Evolutionary conservation across 1,140 invertebrate species (phyloP).

Genomic region (Drosophila repletoides): DNA sequence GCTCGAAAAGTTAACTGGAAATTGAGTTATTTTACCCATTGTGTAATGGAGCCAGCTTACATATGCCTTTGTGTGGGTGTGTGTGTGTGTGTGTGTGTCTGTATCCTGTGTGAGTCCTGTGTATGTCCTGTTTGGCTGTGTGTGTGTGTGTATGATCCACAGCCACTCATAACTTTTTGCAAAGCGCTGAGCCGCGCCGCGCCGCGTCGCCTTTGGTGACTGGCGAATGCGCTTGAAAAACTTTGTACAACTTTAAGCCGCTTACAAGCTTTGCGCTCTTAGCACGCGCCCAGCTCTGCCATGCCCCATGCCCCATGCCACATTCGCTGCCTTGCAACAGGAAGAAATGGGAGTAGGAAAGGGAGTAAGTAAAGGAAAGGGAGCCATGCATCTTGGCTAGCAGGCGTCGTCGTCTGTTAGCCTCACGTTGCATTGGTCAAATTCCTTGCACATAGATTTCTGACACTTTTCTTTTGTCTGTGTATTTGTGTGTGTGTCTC

Average conservation of each 20-base stretch:
- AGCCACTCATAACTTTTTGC: constrained; percentile 73
- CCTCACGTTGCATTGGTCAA: constrained; percentile 29
- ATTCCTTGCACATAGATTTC: constrained; percentile 34
- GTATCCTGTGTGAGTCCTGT: constrained; percentile 17
- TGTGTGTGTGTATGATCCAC: constrained; percentile 26
- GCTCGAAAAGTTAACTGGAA: too few species aligned
- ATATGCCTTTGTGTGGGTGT: constrained; percentile 16
- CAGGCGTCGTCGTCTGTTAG: constrained; percentile 8
- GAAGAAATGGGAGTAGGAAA: too few species aligned
- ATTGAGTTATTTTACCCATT: background rate
- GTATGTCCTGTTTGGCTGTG: too few species aligned
- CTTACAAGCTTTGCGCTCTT: constrained; percentile 78
- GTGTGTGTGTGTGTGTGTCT: background rate
- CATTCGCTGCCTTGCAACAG: too few species aligned
- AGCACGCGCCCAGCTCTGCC: constrained; percentile 47
- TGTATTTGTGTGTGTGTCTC: background rate
- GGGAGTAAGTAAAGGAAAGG: too few species aligned
- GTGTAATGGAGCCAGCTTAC: constrained; percentile 39
- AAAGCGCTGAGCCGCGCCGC: constrained; percentile 6
- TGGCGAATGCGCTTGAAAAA: constrained; percentile 79
- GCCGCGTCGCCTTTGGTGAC: constrained; percentile 71
- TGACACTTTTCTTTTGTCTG: constrained; percentile 18
- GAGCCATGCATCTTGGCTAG: constrained; percentile 15
- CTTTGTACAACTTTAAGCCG: constrained; percentile 80
- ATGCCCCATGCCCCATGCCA: background rate